Base-by-base conservation (phyloP, 2,797 vertebrate species). In the Tenualosa ilisha region DNA sequence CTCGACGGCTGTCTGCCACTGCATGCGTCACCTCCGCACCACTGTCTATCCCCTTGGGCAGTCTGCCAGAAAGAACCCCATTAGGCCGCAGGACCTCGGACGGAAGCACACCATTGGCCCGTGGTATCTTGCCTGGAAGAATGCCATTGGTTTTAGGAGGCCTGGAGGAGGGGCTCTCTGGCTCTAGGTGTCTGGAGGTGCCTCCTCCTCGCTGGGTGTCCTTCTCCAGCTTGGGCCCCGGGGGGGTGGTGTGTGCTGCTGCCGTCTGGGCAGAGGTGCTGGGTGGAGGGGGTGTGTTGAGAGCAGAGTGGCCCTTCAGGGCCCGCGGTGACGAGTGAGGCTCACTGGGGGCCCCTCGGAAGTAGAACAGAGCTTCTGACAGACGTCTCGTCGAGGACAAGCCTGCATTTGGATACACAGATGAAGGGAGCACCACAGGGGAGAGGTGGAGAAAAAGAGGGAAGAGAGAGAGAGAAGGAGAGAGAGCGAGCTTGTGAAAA, bases 81-180 rank as follows among this genome's bases (percentile, higher is more conserved):
- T 93, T 86, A 87, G 93, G 86, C 91, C 93, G 90, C 86, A 91
- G 87, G 1, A 84, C 91, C 90, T 89, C 89, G 89, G 0, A 86
- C 84, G 0, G 53, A 17, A 94, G 93, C 95, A 93, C 86, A 88
- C 40, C 72, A 9, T 79, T 79, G 40, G 20, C 15, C 20, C 72
- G 72, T 15, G 17, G 40, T 6, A 40, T 9, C 72, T 46, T 46
- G 15, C 40, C 72, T 43, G 72, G 40, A 17, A 79, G 72, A 17
- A 46, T 1, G 37, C 15, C 40, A 9, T 79, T 79, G 72, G 72
- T 79, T 40, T 46, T 79, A 17, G 72, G 72, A n/a, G 72, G 72
- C 72, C 9, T 79, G 72, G 40, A 20, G 2, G 20, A 20, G 7
- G 20, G 15, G 6, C 31, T 6, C 65, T 20, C 72, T 17, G 6